Evolutionary conservation across 2,797 vertebrate species (phyloP).

Genomic region (Enteromius afrohamiltoni): DNA sequence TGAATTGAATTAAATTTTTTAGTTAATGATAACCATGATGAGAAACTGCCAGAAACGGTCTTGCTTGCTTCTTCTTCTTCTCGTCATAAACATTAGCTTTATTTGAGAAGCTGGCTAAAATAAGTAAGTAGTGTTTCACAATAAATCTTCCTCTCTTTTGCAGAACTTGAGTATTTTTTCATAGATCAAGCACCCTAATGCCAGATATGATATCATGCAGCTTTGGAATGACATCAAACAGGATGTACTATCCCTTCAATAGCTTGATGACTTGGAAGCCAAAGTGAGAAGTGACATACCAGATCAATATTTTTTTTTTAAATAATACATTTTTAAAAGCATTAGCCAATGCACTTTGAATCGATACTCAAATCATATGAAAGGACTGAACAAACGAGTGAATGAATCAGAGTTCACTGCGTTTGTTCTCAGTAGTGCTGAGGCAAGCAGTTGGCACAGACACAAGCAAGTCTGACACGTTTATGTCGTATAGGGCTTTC

Average conservation of each 20-base stretch:
- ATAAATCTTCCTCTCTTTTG: background rate
- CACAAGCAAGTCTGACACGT: slow-evolving; percentile 29
- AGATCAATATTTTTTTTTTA: slow-evolving; percentile 3
- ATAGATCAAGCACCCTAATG: background rate
- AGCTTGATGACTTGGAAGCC: background rate
- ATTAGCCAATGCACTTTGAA: background rate
- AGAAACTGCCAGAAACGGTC: background rate
- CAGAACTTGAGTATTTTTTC: background rate
- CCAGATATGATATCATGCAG: background rate
- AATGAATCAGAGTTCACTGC: slow-evolving; percentile 10
- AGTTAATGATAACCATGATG: background rate
- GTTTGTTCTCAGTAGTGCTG: slow-evolving; percentile 36
- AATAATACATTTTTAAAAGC: slow-evolving; percentile 4
- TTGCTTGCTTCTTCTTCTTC: background rate
- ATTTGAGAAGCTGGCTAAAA: background rate
- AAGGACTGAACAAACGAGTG: slow-evolving; percentile 9
- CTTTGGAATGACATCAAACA: background rate
- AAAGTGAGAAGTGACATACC: background rate
- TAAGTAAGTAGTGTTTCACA: background rate
- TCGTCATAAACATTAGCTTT: background rate
- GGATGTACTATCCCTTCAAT: background rate
- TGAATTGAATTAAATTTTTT: background rate
- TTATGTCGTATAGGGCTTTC: slow-evolving; percentile 27
- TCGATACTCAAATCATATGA: slow-evolving; percentile 7
- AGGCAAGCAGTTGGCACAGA: slow-evolving; percentile 30